These are phyloP conservation scores for Philypnodon macrostomus DNA, from an alignment of 2,797 vertebrate genomes.

Conservation along the genomic window DNA sequence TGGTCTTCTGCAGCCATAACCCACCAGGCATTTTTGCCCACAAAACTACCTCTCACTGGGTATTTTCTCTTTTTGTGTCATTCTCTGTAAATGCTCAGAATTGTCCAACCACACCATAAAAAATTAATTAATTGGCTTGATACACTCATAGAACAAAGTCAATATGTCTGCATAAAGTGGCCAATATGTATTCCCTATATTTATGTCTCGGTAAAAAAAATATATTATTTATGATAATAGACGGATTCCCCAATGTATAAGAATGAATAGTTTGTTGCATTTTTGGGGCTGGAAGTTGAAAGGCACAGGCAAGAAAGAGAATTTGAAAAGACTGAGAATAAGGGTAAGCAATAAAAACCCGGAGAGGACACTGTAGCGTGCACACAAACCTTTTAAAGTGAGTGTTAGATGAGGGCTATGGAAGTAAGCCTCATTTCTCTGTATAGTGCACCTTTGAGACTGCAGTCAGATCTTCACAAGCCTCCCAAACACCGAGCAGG, in stretches of 20 bases:
- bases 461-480: constrained; percentile 45
- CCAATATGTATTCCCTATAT: neutral
- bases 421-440: constrained; percentile 46
- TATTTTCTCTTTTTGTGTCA: no score
- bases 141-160: no score
- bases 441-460: constrained; percentile 61
- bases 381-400: constrained; percentile 45
- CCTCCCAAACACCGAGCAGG: constrained; percentile 39
- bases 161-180: no score
- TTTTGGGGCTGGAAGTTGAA: constrained; percentile 4
- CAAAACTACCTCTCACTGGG: no score
- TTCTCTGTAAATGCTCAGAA: no score
- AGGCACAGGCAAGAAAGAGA: neutral
- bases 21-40: no score
- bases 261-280: neutral
- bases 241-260: neutral
- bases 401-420: constrained; percentile 46
- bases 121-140: no score
- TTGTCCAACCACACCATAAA: no score
- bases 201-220: neutral
- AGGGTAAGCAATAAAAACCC: constrained; percentile 14
- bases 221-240: neutral
- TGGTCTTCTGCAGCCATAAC: no score
- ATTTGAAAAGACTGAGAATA: constrained; percentile 9
- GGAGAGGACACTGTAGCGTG: constrained; percentile 18